Conservation (phyloP, 2,797 vertebrate species). For the Novumbra hubbsi region DNA sequence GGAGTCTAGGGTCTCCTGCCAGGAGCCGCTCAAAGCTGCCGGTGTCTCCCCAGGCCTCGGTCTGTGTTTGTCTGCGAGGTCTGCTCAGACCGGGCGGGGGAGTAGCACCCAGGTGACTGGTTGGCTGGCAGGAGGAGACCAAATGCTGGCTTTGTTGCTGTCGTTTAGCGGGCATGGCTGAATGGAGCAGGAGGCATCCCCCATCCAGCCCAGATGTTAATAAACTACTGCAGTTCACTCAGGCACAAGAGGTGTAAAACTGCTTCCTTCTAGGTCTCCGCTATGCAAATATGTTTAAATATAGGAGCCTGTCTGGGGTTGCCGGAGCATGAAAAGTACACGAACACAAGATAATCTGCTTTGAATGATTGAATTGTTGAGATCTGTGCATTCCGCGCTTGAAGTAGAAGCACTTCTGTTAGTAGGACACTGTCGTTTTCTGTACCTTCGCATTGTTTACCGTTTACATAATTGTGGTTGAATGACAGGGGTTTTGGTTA, state of each 20-base stretch:
- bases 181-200: neutral
- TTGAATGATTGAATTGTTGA: neutral
- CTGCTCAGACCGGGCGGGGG: neutral
- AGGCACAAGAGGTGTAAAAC: slow-evolving; percentile 13
- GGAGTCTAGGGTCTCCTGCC: neutral
- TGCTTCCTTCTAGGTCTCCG: neutral
- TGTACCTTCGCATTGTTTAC: neutral
- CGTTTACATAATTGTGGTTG: neutral
- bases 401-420: neutral
- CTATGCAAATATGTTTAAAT: slow-evolving; percentile 11
- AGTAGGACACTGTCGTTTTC: neutral
- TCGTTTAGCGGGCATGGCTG: neutral
- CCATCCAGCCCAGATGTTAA: slow-evolving; percentile 5
- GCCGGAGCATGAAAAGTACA: neutral
- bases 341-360: neutral
- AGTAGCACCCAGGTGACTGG: slow-evolving; percentile 9
- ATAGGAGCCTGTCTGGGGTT: neutral
- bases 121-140: neutral
- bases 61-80: slow-evolving; percentile 4
- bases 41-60: neutral
- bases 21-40: neutral
- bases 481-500: neutral
- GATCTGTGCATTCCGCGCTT: neutral
- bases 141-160: neutral
- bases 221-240: slow-evolving; percentile 15